Conservation (phyloP, 2,888 invertebrate genomes). For the Monopis laevigella region DNA sequence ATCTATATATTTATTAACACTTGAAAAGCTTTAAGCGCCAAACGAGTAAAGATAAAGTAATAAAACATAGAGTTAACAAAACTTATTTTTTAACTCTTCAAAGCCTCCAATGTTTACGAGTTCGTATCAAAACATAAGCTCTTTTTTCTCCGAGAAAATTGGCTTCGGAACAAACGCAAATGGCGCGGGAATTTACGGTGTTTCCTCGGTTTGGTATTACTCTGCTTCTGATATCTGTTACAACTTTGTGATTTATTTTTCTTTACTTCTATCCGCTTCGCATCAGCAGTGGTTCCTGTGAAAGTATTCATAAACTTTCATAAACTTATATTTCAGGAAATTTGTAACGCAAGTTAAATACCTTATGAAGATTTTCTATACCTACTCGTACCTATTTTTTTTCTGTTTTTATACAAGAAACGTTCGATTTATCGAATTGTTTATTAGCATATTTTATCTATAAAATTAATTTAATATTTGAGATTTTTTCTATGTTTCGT, state of each 20-base stretch:
- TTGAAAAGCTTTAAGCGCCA: too few relatives aligned
- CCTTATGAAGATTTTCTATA: too few relatives aligned
- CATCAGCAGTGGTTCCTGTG: too few relatives aligned
- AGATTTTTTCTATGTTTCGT: neutral
- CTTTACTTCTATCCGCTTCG: neutral
- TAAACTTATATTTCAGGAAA: too few relatives aligned
- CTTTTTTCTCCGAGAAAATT: conserved; percentile 3
- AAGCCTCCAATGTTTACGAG: conserved; percentile 5
- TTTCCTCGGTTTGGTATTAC: conserved; percentile 9
- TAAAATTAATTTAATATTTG: neutral
- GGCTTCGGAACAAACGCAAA: conserved; percentile 9
- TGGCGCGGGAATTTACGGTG: conserved; percentile 9
- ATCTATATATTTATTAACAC: too few relatives aligned
- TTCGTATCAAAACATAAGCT: conserved; percentile 2
- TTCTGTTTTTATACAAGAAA: neutral
- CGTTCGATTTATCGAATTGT: neutral
- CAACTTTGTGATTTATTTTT: conserved; percentile 5
- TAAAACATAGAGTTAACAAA: too few relatives aligned
- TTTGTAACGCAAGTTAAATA: too few relatives aligned
- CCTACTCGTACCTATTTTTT: too few relatives aligned
- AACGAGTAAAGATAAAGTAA: too few relatives aligned
- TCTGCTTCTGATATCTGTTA: conserved; percentile 10
- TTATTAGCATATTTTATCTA: neutral
- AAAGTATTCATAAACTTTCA: too few relatives aligned
- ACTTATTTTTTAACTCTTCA: too few relatives aligned